Evolutionary conservation across 2,797 vertebrate species (phyloP).

Genomic region (Sebastes jordani): DNA sequence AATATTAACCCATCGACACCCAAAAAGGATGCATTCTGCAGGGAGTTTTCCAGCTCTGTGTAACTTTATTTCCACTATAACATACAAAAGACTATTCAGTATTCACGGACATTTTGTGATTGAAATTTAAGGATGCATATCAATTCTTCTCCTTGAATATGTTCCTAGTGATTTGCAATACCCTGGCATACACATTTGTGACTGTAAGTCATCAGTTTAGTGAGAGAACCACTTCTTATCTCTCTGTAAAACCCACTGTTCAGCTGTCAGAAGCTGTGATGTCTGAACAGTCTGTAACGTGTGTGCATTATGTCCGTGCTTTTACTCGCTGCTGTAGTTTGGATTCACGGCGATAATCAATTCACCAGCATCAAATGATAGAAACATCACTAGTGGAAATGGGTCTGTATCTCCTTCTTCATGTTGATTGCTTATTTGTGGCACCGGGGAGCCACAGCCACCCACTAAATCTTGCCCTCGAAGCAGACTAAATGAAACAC

Average conservation of each 20-base stretch:
- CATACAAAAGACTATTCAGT: background rate
- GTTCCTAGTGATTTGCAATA: background rate
- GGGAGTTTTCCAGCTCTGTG: background rate
- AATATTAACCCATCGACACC: background rate
- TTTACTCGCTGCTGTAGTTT: background rate
- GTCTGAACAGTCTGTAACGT: background rate
- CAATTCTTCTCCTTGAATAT: background rate
- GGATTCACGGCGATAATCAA: constrained; percentile 26
- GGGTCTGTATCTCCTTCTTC: constrained; percentile 30
- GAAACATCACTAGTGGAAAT: constrained; percentile 44
- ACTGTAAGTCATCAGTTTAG: constrained; percentile 11
- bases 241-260: background rate
- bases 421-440: constrained; percentile 46
- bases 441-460: constrained; percentile 17
- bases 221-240: background rate
- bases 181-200: constrained; percentile 6
- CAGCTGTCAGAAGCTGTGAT: background rate
- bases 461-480: constrained; percentile 23
- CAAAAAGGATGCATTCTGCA: background rate
- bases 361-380: constrained; percentile 36
- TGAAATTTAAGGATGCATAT: background rate
- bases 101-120: constrained; percentile 2
- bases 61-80: background rate
- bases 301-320: background rate
- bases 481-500: constrained; percentile 45